Evolutionary conservation across 2,797 vertebrate species (phyloP).

Genomic region (Bryconaethiops microstoma): DNA sequence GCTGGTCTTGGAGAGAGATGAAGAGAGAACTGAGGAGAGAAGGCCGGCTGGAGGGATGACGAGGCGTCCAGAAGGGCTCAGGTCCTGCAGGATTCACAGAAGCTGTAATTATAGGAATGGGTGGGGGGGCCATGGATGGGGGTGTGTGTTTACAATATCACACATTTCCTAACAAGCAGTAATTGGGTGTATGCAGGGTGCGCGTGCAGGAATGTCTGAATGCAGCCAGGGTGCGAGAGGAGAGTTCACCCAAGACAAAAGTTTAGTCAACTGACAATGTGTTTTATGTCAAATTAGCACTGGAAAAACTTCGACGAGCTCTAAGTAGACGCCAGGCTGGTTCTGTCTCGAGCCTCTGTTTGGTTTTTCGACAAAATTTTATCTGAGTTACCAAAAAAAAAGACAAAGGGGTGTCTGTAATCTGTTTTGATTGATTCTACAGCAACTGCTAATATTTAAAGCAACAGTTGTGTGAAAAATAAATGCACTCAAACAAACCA

Average conservation of each 20-base stretch:
- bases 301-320: not conserved
- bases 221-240: slow-evolving; percentile 59
- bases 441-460: too few relatives aligned
- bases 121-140: slow-evolving; percentile 31
- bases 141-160: slow-evolving; percentile 67
- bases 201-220: slow-evolving; percentile 65
- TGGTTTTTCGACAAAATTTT: not conserved
- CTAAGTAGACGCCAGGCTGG: not conserved
- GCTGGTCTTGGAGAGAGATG: not conserved
- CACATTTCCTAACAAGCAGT: slow-evolving; percentile 67
- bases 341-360: not conserved
- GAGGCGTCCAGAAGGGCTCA: slow-evolving; percentile 12
- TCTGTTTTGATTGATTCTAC: not conserved
- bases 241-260: slow-evolving; percentile 64
- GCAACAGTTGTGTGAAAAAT: too few relatives aligned
- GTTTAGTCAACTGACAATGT: slow-evolving; percentile 57
- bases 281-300: slow-evolving; percentile 67
- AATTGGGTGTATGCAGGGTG: slow-evolving; percentile 66
- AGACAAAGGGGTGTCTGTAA: not conserved
- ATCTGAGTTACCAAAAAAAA: not conserved
- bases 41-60: slow-evolving; percentile 6
- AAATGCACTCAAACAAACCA: too few relatives aligned
- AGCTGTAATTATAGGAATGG: slow-evolving; percentile 62
- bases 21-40: not conserved
- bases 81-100: slow-evolving; percentile 58